phyloP scores from a whole-genome alignment of 2,888 invertebrate genomes.

The Panopea generosa region DNA sequence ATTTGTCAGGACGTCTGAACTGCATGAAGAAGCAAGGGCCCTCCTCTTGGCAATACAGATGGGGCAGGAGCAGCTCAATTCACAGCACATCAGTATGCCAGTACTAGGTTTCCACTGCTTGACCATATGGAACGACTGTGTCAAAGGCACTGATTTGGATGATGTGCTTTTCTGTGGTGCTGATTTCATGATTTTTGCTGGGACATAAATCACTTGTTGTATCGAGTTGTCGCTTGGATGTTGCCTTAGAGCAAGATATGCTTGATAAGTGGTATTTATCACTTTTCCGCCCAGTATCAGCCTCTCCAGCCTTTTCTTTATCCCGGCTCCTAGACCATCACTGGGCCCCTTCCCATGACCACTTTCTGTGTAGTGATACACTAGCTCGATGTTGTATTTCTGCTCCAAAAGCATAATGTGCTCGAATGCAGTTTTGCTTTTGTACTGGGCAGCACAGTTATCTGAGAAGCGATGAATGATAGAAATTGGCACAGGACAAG shows the following conservation, averaged over 20 bases:
- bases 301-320: slow-evolving; percentile 20
- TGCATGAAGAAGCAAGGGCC: slow-evolving; percentile 26
- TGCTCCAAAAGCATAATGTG: slow-evolving; percentile 12
- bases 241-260: slow-evolving; percentile 22
- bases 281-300: slow-evolving; percentile 31
- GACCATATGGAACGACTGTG: slow-evolving; percentile 27
- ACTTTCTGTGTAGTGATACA: slow-evolving; percentile 31
- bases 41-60: slow-evolving; percentile 28
- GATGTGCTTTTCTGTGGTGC: slow-evolving; percentile 4
- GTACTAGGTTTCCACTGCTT: neutral
- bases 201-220: slow-evolving; percentile 13
- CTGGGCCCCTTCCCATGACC: slow-evolving; percentile 31
- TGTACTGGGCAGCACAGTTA: slow-evolving; percentile 36
- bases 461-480: slow-evolving; percentile 35
- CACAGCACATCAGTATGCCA: slow-evolving; percentile 23
- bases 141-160: neutral
- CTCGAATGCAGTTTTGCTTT: slow-evolving; percentile 26
- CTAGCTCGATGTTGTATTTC: slow-evolving; percentile 17
- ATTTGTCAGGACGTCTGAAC: neutral
- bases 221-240: neutral
- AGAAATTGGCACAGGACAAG: slow-evolving; percentile 15
- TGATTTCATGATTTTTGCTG: slow-evolving; percentile 8
- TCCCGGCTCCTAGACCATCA: slow-evolving; percentile 31
- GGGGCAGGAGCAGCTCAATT: slow-evolving; percentile 34
- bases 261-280: slow-evolving; percentile 36